Conservation (phyloP, 37 sponge, comb jelly and placozoan genomes). For the Lycopodina hypogea region DNA sequence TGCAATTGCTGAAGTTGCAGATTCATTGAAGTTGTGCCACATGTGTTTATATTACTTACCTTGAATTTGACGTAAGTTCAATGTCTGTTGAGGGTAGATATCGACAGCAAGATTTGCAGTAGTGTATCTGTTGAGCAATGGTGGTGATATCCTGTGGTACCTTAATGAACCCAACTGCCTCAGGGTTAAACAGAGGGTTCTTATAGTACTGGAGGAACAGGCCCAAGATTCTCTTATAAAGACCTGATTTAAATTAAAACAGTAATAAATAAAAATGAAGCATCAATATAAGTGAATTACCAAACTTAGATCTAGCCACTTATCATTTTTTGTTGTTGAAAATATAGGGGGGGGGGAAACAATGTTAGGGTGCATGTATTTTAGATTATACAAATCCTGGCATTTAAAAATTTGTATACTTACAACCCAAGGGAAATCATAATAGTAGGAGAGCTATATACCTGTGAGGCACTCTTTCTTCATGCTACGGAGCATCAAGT, state of each 20-base stretch:
- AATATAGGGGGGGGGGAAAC: too few species aligned
- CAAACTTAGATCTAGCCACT: too few species aligned
- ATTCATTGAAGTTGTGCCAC: not conserved
- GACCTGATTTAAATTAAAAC: too few species aligned
- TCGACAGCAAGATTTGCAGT: conserved; percentile 78
- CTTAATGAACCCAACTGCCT: conserved; percentile 80
- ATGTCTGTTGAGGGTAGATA: conserved; percentile 93
- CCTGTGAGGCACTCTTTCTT: conserved; percentile 60
- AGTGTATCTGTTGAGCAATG: conserved; percentile 70
- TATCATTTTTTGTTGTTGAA: too few species aligned
- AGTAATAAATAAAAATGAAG: too few species aligned
- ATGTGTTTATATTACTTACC: conserved; percentile 18
- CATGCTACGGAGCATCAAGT: conserved; percentile 67
- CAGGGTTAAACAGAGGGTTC: conserved; percentile 91
- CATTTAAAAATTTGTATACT: too few species aligned
- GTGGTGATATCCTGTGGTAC: conserved; percentile 80
- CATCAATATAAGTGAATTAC: too few species aligned
- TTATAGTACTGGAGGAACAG: conserved; percentile 94
- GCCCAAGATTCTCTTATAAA: conserved; percentile 74
- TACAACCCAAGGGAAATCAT: not conserved
- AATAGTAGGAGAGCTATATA: not conserved
- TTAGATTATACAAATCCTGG: too few species aligned
- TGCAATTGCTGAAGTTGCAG: not conserved
- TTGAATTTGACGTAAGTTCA: conserved; percentile 85
- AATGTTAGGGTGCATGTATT: too few species aligned